phyloP scores from a whole-genome alignment of 2,888 invertebrate genomes.

The Cepaea hortensis region DNA sequence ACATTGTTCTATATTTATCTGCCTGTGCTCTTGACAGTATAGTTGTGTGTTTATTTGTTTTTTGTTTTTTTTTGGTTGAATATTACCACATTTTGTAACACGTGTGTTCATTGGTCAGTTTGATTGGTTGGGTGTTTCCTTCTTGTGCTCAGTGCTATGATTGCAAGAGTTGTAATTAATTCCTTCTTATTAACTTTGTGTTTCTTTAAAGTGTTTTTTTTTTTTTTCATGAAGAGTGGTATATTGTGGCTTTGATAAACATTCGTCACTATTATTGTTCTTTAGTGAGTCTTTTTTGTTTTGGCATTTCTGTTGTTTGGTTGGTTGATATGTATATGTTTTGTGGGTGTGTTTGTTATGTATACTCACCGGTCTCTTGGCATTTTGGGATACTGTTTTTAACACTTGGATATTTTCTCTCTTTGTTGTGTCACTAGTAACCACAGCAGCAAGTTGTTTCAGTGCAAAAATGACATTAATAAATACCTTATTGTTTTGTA shows the following conservation, averaged over 20 bases:
- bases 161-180: conserved; percentile 35
- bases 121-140: conserved; percentile 30
- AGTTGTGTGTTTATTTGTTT: conserved; percentile 34
- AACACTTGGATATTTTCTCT: conserved; percentile 27
- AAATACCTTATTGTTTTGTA: not conserved
- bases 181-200: conserved; percentile 35
- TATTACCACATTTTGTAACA: conserved; percentile 41
- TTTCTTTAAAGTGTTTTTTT: conserved; percentile 6
- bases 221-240: conserved; percentile 24
- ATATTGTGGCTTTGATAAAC: conserved; percentile 41
- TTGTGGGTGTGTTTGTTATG: conserved; percentile 25
- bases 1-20: conserved; percentile 46
- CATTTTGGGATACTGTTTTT: conserved; percentile 41
- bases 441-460: not conserved
- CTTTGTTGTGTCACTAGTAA: conserved; percentile 33
- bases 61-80: conserved; percentile 34
- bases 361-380: conserved; percentile 36
- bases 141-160: conserved; percentile 33
- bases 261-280: conserved; percentile 23
- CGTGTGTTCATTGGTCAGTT: conserved; percentile 26
- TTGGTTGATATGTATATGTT: conserved; percentile 34
- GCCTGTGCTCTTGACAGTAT: conserved; percentile 46
- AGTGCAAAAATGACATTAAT: no score
- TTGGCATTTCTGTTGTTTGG: conserved; percentile 7
- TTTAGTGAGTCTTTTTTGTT: not conserved